Conservation (phyloP, 2,888 invertebrate genomes). For the Caenorhabditis macrosperma region DNA sequence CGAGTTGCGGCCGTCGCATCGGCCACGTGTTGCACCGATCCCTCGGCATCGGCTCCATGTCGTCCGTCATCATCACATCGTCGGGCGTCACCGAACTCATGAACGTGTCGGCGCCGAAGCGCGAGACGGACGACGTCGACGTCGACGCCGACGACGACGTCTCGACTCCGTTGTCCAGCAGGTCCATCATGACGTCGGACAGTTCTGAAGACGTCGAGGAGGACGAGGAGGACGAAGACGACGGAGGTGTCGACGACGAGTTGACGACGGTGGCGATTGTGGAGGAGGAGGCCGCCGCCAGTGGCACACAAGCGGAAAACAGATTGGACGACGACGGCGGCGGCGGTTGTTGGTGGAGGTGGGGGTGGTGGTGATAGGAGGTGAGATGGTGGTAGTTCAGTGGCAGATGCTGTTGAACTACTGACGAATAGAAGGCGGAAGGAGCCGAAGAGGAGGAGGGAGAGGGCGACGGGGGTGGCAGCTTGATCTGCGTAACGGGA, state of each 20-base stretch:
- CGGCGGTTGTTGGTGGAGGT: not conserved
- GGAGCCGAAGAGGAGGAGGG: slow-evolving; percentile 6
- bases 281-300: not conserved
- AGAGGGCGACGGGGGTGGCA: slow-evolving; percentile 43
- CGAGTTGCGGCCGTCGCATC: slow-evolving; percentile 82
- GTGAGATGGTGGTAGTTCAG: not conserved
- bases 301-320: not conserved
- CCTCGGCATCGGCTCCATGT: slow-evolving; percentile 70
- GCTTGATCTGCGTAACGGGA: slow-evolving; percentile 28
- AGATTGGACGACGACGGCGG: slow-evolving; percentile 3
- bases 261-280: too few relatives aligned
- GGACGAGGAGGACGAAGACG: slow-evolving; percentile 18
- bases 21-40: slow-evolving; percentile 97
- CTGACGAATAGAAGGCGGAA: slow-evolving; percentile 1
- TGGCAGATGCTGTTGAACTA: slow-evolving; percentile 3
- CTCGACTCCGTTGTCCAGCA: slow-evolving; percentile 25
- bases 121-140: slow-evolving; percentile 44
- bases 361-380: not conserved
- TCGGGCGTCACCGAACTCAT: slow-evolving; percentile 23
- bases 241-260: slow-evolving; percentile 1
- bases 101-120: slow-evolving; percentile 46
- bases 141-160: slow-evolving; percentile 42
- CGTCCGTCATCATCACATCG: slow-evolving; percentile 58
- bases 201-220: slow-evolving; percentile 23
- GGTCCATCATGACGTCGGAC: slow-evolving; percentile 42